These are phyloP conservation scores for Meda fulgida DNA, from an alignment of 2,797 vertebrate genomes.

Conservation along the genomic window DNA sequence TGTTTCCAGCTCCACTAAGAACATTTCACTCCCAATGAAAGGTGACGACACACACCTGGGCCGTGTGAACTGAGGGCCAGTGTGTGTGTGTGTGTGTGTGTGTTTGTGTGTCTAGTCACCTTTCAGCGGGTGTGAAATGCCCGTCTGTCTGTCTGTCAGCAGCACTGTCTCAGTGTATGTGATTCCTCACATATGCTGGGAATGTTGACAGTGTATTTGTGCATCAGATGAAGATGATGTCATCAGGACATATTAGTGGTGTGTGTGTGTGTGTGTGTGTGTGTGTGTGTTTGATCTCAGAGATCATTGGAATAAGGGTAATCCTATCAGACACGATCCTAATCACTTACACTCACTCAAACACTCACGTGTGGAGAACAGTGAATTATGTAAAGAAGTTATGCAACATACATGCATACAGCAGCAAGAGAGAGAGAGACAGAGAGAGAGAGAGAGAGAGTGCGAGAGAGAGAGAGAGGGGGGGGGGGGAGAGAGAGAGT, in stretches of 20 bases:
- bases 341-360: conserved; percentile 55
- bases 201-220: not conserved
- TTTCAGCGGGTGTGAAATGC: conserved; percentile 75
- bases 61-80: no score
- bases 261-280: conserved; percentile 14
- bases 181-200: not conserved
- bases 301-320: conserved; percentile 47
- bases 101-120: conserved; percentile 64
- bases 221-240: not conserved
- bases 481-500: conserved; percentile 49
- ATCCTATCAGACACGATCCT: conserved; percentile 54
- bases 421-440: conserved; percentile 53
- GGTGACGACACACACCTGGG: conserved; percentile 56
- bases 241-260: not conserved
- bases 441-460: not conserved
- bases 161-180: not conserved
- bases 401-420: conserved; percentile 63
- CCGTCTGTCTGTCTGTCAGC: not conserved
- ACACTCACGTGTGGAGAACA: conserved; percentile 62
- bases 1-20: conserved; percentile 72
- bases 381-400: conserved; percentile 68
- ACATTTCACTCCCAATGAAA: conserved; percentile 76
- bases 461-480: conserved; percentile 72
- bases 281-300: conserved; percentile 40
- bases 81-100: not conserved